phyloP scores from a whole-genome alignment of 2,797 vertebrate genomes.

The Zalophus californianus region DNA sequence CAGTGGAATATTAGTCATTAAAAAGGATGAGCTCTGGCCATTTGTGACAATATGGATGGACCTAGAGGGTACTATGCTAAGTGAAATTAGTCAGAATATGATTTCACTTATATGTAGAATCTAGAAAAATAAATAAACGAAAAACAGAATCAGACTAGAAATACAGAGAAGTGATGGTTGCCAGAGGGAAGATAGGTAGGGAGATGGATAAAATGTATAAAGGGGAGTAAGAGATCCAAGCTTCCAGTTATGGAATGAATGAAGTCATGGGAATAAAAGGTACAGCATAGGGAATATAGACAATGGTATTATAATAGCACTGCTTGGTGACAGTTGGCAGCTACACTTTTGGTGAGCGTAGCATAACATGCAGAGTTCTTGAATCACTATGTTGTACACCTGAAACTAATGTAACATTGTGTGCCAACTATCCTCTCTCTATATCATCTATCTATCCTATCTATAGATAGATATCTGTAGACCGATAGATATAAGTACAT shows the following conservation, averaged over 20 bases:
- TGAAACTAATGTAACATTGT: background rate
- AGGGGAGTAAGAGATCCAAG: background rate
- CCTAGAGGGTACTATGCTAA: background rate
- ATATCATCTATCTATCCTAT: background rate
- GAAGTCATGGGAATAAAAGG: background rate
- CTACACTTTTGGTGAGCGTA: background rate
- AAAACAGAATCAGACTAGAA: background rate
- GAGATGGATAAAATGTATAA: background rate
- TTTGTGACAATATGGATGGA: background rate
- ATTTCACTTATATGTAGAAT: background rate
- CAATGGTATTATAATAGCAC: background rate
- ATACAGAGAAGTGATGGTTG: background rate
- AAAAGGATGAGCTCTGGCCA: background rate
- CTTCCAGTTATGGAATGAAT: background rate
- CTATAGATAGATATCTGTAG: background rate
- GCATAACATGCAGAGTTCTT: background rate
- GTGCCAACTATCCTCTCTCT: background rate
- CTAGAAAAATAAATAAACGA: background rate
- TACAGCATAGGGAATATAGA: background rate
- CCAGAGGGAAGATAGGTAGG: background rate
- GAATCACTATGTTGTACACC: background rate
- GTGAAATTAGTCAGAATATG: background rate
- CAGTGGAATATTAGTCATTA: background rate
- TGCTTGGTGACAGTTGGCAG: background rate
- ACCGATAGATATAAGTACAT: background rate